Evolutionary conservation across 2,797 vertebrate genomes (phyloP), one percentile per base, ranked within the genome.

Genomic region (Brachyrhaphis roseni): DNA sequence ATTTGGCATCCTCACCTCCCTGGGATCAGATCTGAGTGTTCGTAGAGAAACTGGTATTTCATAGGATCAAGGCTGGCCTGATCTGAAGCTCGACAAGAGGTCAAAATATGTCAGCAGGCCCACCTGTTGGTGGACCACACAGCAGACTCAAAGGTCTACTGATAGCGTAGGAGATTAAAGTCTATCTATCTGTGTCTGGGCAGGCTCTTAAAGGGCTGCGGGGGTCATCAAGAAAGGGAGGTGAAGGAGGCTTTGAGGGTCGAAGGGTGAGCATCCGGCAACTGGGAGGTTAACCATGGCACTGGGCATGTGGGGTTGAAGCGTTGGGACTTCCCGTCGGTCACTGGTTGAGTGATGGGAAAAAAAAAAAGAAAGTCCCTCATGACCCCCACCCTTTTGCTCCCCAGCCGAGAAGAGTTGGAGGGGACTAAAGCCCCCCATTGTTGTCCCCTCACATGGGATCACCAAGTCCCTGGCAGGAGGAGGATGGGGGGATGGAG

Each of bases 381-480:
- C 84, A 46, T 91, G 86, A 90, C 90, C 94, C 66, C 94, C 86
- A 85, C 87, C 88, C 89, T 77, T 76, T 83, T 90, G 89, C 93
- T 83, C 95, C 94, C 94, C 93, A 91, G 85, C 94, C 4, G 83
- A 91, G 93, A 94, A 94, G 94, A 94, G 95, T 93, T 85, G 93
- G 93, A 95, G 49, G 72, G 86, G 92, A 95, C 96, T 95, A 97
- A 97, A 97, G 96, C 96, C 96, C 91, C 79, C 93, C 94, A 98
- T 98, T 98, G 97, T 98, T 97, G 95, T 95, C 90, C 84, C 90
- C 92, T 96, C 95, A 97, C 95, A 96, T 95, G 94, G 92, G 96
- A 96, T 97, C 96, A 96, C 94, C 90, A 89, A 91, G 89, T 96
- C 95, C 96, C 95, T 95, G 81, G 90, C 92, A 93, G 92, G 94